phyloP scores from a whole-genome alignment of 2,888 invertebrate genomes.

The Cephus rjabovi region DNA sequence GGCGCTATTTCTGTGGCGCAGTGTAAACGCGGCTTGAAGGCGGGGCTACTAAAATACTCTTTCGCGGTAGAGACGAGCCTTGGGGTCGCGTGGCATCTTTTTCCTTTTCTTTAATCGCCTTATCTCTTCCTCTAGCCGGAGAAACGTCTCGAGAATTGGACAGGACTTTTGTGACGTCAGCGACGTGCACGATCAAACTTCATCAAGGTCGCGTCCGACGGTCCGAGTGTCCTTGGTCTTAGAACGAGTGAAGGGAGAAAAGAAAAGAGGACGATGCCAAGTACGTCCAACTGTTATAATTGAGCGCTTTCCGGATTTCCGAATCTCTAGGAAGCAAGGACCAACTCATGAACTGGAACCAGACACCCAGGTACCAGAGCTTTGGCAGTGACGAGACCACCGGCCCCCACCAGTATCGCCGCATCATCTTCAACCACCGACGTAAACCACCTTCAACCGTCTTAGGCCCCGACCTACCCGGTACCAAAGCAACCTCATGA shows the following conservation, averaged over 20 bases:
- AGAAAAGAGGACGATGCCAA: constrained; percentile 22
- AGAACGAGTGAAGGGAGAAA: constrained; percentile 4
- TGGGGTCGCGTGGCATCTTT: not conserved
- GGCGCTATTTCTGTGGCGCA: constrained; percentile 49
- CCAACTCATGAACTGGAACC: constrained; percentile 16
- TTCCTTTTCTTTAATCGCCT: not conserved
- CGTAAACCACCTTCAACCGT: not conserved
- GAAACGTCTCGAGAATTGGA: not conserved
- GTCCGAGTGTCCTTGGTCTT: constrained; percentile 9
- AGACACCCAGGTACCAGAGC: constrained; percentile 12
- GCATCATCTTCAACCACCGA: constrained; percentile 10
- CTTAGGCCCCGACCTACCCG: not conserved
- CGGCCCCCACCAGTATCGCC: not conserved
- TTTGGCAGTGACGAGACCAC: not conserved
- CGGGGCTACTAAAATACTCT: constrained; percentile 48
- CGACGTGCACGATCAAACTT: constrained; percentile 3
- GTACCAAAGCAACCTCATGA: not conserved
- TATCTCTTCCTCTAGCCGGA: not conserved
- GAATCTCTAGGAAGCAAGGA: constrained; percentile 5
- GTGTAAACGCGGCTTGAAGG: constrained; percentile 39
- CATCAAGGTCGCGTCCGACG: constrained; percentile 3
- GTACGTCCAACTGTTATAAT: constrained; percentile 46
- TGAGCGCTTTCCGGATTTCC: constrained; percentile 41
- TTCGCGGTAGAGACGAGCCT: constrained; percentile 33
- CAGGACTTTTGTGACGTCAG: not conserved